Base-by-base conservation (phyloP, 2,888 invertebrate species). In the Lobophora halterata region DNA sequence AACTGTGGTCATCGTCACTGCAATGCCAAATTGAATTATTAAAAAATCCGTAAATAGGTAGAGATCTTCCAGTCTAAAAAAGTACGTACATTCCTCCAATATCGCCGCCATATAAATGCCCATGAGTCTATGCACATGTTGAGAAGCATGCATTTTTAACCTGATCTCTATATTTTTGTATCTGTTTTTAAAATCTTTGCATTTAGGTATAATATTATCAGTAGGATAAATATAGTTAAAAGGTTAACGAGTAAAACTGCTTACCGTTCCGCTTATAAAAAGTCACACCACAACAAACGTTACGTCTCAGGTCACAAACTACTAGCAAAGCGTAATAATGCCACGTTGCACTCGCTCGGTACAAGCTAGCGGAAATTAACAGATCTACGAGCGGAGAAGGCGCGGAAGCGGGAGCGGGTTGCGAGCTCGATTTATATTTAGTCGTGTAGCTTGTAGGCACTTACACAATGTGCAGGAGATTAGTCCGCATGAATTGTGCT, bases 301-400 rank as follows among this genome's bases (percentile, higher is more conserved):
- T 74, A 72, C 67, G 72, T 79, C 83, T 78, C 75, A 73, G 71
- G 76, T 80, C 77, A 65, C 78, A 76, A 79, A 78, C 77, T 74
- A 65, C 66, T 74, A 60, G 70, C 59, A 79, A 80, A 79, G 78
- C 78, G 78, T 78, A 82, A 82, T 85, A 85, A 82, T 79, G 75
- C 76, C 57, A 67, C 61, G 65, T 75, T 61, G 64, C 61, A 71
- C 76, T 73, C 69, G 65, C 65, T 61, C 77, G 76, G 79, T 81
- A 81, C 80, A 79, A 73, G 73, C 74, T 59, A 65, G 77, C 85
- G 85, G 85, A 86, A 86, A 86, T 85, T 83, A 86, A 83, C 79
- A 79, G 78, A 77, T 73, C 66, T 73, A 65, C 53, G 52, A 65
- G 65, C 58, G 55, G 52, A 66, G 65, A 64, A 55, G 60, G 65